A percentile compares a stretch with the other conserved stretches of the same genome.
These are phyloP conservation scores for Autographa gamma DNA, from an alignment of 2,888 invertebrate species.

Conservation along the genomic window DNA sequence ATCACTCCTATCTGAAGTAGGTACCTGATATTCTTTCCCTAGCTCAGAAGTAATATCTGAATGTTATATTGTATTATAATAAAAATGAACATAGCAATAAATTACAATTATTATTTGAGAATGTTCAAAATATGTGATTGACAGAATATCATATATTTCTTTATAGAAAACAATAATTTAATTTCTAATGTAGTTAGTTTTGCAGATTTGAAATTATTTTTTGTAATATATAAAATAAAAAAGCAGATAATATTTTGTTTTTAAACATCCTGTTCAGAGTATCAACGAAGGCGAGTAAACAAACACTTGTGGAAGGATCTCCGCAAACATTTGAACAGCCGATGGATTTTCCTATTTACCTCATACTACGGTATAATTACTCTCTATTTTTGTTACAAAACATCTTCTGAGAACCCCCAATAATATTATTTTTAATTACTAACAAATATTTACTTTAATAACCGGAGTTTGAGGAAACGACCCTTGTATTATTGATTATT, in stretches of 20 bases:
- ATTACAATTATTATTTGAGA: too few relatives aligned
- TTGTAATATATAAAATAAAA: too few relatives aligned
- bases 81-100: too few relatives aligned
- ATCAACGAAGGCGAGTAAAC: slow-evolving; percentile 15
- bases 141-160: too few relatives aligned
- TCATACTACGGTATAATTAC: slow-evolving; percentile 35
- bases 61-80: too few relatives aligned
- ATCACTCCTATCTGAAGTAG: too few relatives aligned
- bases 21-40: too few relatives aligned
- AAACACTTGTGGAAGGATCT: slow-evolving; percentile 27
- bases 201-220: too few relatives aligned
- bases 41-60: too few relatives aligned
- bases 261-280: slow-evolving; percentile 17
- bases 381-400: slow-evolving; percentile 44
- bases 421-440: background rate
- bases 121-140: too few relatives aligned
- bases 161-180: too few relatives aligned
- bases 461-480: background rate
- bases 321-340: slow-evolving; percentile 38
- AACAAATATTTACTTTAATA: background rate
- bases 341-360: slow-evolving; percentile 47
- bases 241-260: slow-evolving; percentile 9
- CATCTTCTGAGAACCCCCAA: slow-evolving; percentile 9
- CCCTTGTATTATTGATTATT: background rate
- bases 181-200: too few relatives aligned